Base-by-base conservation (phyloP, 2,797 vertebrate species). In the Sebastes miniatus region DNA sequence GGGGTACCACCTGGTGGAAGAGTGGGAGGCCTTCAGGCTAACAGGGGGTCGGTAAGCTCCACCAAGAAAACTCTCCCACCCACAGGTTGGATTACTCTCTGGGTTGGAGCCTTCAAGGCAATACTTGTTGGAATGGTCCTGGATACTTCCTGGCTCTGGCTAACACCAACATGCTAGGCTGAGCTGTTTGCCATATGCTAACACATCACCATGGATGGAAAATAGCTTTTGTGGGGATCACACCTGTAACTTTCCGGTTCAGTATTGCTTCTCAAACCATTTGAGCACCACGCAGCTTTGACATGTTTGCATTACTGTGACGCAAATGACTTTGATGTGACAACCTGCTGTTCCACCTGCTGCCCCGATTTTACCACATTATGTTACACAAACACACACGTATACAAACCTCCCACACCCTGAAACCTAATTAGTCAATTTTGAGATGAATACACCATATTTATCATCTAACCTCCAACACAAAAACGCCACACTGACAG, bases 291-390 rank as follows among this genome's bases (percentile, higher is more conserved):
- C 14, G 47, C 11, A 27, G 39, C 2, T 76, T 43, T 43, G 24
- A 22, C 58, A 25, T 62, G 47, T 80, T 86, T 75, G 47, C 77
- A 80, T 72, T 54, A 39, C 4, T 47, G 74, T 43, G 62, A 80
- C 69, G 39, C 39, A 59, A 57, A 83, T 32, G 22, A 77, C 77
- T 77, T 83, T 83, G 84, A 86, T 72, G 74, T 11, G 67, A 57
- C 39, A 29, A 20, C 81, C 81, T 73, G 75, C 81, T 87, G 78
- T 69, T 76, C 27, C 34, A 39, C 76, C 79, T 81, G 78, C 75
- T 81, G 81, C 32, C 47, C 6, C 0, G 2, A 61, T 31, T 8
- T 12, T 8, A 71, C 22, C 25, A 18, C 64, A 65, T 70, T 25
- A 57, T 27, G 13, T 11, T 2, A 62, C 31, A 24, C 18, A 74